Conservation (phyloP, 2,113 vertebrate species). For the Hyaena hyaena region DNA sequence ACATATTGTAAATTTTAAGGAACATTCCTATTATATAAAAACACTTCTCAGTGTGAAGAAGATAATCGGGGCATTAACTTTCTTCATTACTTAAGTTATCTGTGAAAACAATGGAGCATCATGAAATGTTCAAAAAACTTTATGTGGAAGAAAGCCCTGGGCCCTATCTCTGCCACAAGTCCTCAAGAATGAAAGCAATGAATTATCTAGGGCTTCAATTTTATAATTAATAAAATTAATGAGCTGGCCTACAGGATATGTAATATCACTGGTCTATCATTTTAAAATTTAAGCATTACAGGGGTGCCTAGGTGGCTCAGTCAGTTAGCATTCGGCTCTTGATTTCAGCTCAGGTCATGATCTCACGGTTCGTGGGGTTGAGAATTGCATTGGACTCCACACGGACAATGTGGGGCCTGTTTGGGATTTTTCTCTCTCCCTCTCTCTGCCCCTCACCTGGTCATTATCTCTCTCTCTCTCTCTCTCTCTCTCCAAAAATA, state of each 20-base stretch:
- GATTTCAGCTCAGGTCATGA: too few relatives aligned
- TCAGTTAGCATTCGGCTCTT: too few relatives aligned
- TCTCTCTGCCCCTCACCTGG: too few relatives aligned
- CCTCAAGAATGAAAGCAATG: neutral
- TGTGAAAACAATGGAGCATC: neutral
- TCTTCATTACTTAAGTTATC: neutral
- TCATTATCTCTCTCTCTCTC: too few relatives aligned
- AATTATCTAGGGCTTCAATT: neutral
- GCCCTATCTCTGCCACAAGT: neutral
- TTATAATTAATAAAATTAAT: conserved; percentile 31
- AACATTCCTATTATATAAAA: neutral
- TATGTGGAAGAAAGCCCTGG: neutral
- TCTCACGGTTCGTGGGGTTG: too few relatives aligned
- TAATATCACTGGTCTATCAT: neutral
- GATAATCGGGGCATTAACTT: neutral
- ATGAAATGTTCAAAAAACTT: neutral
- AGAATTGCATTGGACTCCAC: too few relatives aligned
- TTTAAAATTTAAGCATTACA: neutral
- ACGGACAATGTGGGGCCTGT: too few relatives aligned
- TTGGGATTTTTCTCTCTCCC: too few relatives aligned
- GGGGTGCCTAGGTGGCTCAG: too few relatives aligned
- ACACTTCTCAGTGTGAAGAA: neutral
- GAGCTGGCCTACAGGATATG: neutral
- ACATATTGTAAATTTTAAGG: neutral
- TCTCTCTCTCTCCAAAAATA: too few relatives aligned